These are phyloP conservation scores for Mesaphorura yosii DNA, from an alignment of 1,140 invertebrate genomes.

Conservation along the genomic window DNA sequence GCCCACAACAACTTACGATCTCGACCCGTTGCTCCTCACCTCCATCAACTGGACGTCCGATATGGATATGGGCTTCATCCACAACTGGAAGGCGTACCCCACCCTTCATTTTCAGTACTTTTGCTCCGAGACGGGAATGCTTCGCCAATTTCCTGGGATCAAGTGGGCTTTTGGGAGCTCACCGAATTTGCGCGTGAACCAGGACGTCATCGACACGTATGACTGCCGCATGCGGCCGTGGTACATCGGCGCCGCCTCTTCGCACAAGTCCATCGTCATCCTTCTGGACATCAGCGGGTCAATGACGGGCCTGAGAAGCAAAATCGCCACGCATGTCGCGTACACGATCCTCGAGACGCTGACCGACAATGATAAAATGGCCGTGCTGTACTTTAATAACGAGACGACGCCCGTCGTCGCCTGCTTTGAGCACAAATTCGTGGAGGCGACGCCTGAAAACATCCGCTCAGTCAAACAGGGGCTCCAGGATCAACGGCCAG, in stretches of 20 bases:
- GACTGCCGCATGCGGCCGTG: slow-evolving; percentile 76
- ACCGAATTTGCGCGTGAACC: slow-evolving; percentile 37
- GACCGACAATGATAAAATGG: slow-evolving; percentile 95
- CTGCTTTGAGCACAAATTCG: slow-evolving; percentile 69
- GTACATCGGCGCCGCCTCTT: slow-evolving; percentile 95
- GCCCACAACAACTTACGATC: slow-evolving; percentile 78
- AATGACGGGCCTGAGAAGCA: slow-evolving; percentile 84
- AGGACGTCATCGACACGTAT: slow-evolving; percentile 53
- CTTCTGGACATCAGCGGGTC: slow-evolving; percentile 92
- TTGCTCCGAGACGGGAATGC: slow-evolving; percentile 78
- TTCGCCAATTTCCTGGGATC: slow-evolving; percentile 80
- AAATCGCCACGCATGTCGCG: slow-evolving; percentile 82
- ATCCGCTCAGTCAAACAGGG: slow-evolving; percentile 59
- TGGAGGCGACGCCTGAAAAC: slow-evolving; percentile 79
- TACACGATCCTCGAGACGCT: slow-evolving; percentile 82
- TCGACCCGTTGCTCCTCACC: slow-evolving; percentile 49
- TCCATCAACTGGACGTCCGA: slow-evolving; percentile 75
- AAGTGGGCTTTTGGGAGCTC: too few species aligned
- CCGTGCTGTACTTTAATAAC: slow-evolving; percentile 68
- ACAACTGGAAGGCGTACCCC: slow-evolving; percentile 76
- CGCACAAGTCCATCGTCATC: slow-evolving; percentile 94
- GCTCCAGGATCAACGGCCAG: slow-evolving; percentile 58
- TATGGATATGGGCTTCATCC: slow-evolving; percentile 68
- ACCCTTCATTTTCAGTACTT: slow-evolving; percentile 93
- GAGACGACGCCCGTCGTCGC: slow-evolving; percentile 52